Base-by-base conservation (phyloP, 2,888 invertebrate species). In the Protonemura montana region DNA sequence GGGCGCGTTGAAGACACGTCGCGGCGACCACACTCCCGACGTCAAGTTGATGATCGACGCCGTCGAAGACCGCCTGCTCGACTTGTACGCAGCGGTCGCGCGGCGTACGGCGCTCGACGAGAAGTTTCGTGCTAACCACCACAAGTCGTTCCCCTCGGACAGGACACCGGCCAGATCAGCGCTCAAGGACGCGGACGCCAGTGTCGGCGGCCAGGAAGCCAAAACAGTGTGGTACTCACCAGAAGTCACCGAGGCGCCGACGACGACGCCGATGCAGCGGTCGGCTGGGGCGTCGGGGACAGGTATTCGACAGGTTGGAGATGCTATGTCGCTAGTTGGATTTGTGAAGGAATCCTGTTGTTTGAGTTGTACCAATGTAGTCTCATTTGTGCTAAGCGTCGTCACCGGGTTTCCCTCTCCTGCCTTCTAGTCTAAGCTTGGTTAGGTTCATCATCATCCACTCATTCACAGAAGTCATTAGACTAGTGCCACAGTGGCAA, bases 31-130 rank as follows among this genome's bases (percentile, higher is more conserved):
- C 87, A 90, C 91, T 0, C 89, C 89, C 87, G 92, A 92, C 87
- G 90, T 92, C 0, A 89, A 89, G 16, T 87, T 91, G 29, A 91
- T 91, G 86, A 90, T 92, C 42, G 89, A 91, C 35, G 89, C 90
- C 0, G 90, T 92, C 59, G 90, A 91, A 87, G 91, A 92, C 78
- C 89, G 90, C 28, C 88, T 92, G 16, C 89, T 92, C 16, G 90
- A 91, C 82, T 89, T 90, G 85, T 92, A 92, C 88, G 91, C 92
- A 87, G 89, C 10, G 26, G n/a, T 80, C 76, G 87, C 78, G 41
- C 78, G 80, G 41, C 76, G 41, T n/a, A n/a, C 16, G n/a, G 81
- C 76, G 27, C 42, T 78, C n/a, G 80, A 86, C 28, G 77, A 76
- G 35, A 59, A 10, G 13, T 59, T 10, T 21, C 59, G 59, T 2